Evolutionary conservation across 1,140 invertebrate genomes (phyloP), one percentile per base, ranked within the genome.

Genomic region (Leptoteleia sp.): DNA sequence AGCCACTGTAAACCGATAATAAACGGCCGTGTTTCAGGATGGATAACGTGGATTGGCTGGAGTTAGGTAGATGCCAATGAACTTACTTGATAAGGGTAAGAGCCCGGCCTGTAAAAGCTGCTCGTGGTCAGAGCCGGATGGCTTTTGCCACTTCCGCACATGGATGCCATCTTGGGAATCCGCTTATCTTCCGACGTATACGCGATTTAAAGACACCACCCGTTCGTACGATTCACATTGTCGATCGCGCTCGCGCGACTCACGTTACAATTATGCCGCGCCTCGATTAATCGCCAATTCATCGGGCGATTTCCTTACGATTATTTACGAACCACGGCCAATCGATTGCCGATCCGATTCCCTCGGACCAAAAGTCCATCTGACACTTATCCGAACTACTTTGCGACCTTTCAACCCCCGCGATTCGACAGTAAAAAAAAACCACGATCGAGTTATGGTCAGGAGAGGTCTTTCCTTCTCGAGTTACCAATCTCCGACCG

Each of bases 41-140:
- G n/a, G n/a, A n/a, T n/a, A n/a, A n/a, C n/a, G n/a, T n/a, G n/a
- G n/a, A n/a, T n/a, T n/a, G n/a, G n/a, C n/a, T n/a, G n/a, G n/a
- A n/a, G n/a, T n/a, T n/a, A 17, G 38, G 15, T 57, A 13, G 48
- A 65, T 68, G 70, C 64, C 71, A 80, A 73, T 73, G 70, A 64
- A 83, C 86, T 83, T 62, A 90, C 88, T 78, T 89, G 88, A 85
- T 89, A 90, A 76, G 88, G 82, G 64, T 89, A 89, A 76, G 82
- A 82, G 35, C 85, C 83, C 15, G 83, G 82, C 17, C 87, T 85
- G 73, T 90, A 89, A 62, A 85, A 90, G 61, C 85, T 87, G 61
- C 80, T 82, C 22, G 85, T 83, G 25, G 84, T 87, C 62, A 89
- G 78, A 17, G 84, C 84, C 19, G 87, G 85, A 73, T 89, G 85